Evolutionary conservation across 2,888 invertebrate species (phyloP).

Genomic region (Cerastis rubricosa): DNA sequence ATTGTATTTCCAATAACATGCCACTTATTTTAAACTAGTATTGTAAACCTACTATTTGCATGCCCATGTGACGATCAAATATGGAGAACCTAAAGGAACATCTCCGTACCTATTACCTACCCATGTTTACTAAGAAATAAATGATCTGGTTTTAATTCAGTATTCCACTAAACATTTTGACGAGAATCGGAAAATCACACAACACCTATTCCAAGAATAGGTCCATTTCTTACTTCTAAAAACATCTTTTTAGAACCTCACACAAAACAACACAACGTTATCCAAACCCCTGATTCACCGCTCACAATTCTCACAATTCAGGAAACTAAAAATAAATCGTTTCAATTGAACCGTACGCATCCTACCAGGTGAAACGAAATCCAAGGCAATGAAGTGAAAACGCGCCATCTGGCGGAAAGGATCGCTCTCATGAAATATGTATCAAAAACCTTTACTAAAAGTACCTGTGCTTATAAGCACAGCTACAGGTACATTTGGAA

Average conservation of each 20-base stretch:
- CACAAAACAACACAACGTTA: neutral
- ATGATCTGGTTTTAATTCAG: too few relatives aligned
- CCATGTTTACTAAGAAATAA: too few relatives aligned
- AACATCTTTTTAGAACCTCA: neutral
- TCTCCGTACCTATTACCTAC: too few relatives aligned
- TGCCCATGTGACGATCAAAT: too few relatives aligned
- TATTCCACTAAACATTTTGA: neutral
- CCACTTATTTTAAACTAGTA: too few relatives aligned
- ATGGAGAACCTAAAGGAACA: too few relatives aligned
- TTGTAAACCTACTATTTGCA: too few relatives aligned
- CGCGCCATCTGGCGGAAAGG: slow-evolving; percentile 68
- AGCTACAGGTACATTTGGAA: neutral
- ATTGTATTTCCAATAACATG: too few relatives aligned
- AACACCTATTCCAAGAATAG: neutral
- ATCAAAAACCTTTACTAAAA: slow-evolving; percentile 56
- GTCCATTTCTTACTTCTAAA: neutral
- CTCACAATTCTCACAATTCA: slow-evolving; percentile 10
- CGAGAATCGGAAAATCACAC: neutral
- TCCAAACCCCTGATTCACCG: neutral
- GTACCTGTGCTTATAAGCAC: slow-evolving; percentile 16
- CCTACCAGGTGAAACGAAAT: slow-evolving; percentile 63
- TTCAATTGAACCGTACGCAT: slow-evolving; percentile 42
- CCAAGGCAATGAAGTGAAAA: slow-evolving; percentile 75
- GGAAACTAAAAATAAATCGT: slow-evolving; percentile 49
- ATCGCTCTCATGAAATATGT: slow-evolving; percentile 75